phyloP scores from a whole-genome alignment of 2,888 invertebrate genomes.

The Dryomyza anilis region DNA sequence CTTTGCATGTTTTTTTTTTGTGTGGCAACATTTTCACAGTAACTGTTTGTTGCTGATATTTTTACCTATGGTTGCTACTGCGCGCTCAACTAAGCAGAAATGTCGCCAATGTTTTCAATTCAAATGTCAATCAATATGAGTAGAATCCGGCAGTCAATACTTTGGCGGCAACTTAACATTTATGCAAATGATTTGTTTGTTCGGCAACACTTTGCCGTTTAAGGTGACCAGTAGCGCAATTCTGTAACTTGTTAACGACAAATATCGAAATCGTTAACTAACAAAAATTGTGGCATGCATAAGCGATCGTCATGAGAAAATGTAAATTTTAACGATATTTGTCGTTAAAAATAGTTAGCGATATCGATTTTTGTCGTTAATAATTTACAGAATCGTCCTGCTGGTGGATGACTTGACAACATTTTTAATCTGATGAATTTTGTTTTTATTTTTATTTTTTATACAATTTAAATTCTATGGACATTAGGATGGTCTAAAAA shows the following conservation, averaged over 20 bases:
- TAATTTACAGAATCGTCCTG: background rate
- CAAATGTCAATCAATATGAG: slow-evolving; percentile 60
- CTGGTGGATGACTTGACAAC: background rate
- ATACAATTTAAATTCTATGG: background rate
- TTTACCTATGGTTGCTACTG: slow-evolving; percentile 17
- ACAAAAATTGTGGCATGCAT: no score
- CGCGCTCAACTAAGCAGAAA: slow-evolving; percentile 55
- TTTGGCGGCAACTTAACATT: slow-evolving; percentile 28
- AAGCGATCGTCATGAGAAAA: no score
- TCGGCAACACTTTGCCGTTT: slow-evolving; percentile 10
- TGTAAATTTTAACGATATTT: no score
- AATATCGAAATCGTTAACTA: no score
- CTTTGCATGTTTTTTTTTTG: slow-evolving; percentile 17
- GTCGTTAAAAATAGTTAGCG: no score
- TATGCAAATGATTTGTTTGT: slow-evolving; percentile 19
- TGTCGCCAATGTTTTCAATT: slow-evolving; percentile 59
- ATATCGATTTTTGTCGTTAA: no score
- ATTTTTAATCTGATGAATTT: background rate
- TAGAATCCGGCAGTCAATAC: slow-evolving; percentile 34
- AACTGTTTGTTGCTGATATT: slow-evolving; percentile 22
- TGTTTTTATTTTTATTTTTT: background rate
- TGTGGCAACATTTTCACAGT: slow-evolving; percentile 47
- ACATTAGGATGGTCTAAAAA: no score
- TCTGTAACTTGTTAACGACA: no score
- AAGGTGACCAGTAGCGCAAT: slow-evolving; percentile 13